Percentiles rank a stretch among this genome's conserved stretches.
phyloP scores from a whole-genome alignment of 92 coral and sea anemone genomes.

The Zoanthus gigantus region DNA sequence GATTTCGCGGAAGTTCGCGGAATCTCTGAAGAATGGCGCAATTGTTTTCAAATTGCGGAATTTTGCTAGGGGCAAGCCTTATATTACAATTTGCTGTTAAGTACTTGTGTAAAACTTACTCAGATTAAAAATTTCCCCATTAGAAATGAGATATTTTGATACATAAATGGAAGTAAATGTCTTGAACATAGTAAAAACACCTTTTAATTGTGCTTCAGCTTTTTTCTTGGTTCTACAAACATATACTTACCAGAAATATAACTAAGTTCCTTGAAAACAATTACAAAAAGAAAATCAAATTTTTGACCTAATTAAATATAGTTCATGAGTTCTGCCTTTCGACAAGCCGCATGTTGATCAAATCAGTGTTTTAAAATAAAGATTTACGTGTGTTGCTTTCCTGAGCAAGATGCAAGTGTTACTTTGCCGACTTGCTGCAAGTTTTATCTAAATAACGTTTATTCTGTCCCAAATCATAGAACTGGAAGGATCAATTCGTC shows the following conservation, averaged over 20 bases:
- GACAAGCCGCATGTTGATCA: no score
- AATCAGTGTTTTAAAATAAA: not conserved
- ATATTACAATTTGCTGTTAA: no score
- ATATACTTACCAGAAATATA: no score
- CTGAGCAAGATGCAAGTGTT: not conserved
- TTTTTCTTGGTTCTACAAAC: no score
- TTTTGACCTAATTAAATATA: not conserved
- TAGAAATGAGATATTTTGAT: not conserved
- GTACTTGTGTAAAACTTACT: not conserved
- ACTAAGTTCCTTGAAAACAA: no score
- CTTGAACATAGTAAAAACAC: not conserved
- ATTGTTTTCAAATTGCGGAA: no score
- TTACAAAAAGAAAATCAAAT: not conserved
- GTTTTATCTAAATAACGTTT: not conserved
- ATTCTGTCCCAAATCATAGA: slow-evolving; percentile 13
- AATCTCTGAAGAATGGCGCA: no score
- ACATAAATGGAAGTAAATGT: no score
- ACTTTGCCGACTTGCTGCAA: not conserved
- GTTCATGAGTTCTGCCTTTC: no score
- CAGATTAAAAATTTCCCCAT: not conserved
- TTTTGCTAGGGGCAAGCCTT: no score
- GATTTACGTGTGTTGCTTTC: slow-evolving; percentile 5
- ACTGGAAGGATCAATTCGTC: slow-evolving; percentile 27
- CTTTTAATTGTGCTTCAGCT: not conserved
- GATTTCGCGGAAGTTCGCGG: no score